phyloP scores from a whole-genome alignment of 92 coral and sea anemone genomes.

The Umimayanthus kanabou region DNA sequence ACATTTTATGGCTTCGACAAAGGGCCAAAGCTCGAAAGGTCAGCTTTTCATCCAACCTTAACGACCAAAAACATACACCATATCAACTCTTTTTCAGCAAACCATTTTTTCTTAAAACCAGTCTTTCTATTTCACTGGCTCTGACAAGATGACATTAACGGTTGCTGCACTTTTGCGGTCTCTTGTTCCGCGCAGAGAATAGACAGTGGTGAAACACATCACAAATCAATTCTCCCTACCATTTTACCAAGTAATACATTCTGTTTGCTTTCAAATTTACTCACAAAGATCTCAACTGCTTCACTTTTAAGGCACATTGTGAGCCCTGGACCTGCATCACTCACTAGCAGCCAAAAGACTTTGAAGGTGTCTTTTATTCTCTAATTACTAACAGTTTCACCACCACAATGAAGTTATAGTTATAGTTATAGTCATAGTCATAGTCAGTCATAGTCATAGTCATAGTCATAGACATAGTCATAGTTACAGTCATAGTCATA shows the following conservation, averaged over 20 bases:
- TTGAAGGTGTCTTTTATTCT: not conserved
- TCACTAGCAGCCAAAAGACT: not conserved
- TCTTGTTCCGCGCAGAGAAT: no score
- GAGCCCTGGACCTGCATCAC: not conserved
- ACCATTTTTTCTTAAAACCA: no score
- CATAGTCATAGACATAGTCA: no score
- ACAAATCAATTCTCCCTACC: not conserved
- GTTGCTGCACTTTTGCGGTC: not conserved
- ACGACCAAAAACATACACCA: no score
- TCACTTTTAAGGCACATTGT: not conserved
- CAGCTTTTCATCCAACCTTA: no score
- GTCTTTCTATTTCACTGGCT: not conserved
- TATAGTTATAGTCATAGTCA: no score
- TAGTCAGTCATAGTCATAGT: no score
- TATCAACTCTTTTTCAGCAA: no score
- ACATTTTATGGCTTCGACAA: no score
- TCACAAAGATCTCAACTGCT: not conserved
- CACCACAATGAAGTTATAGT: not conserved
- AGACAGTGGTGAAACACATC: no score
- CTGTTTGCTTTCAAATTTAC: not conserved
- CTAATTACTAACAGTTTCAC: not conserved
- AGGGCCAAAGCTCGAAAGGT: no score
- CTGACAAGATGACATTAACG: not conserved
- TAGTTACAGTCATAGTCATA: no score
- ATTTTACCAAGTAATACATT: not conserved